Base-by-base conservation (phyloP, 92 coral and sea anemone species). In the Umimayanthus chanpuru region DNA sequence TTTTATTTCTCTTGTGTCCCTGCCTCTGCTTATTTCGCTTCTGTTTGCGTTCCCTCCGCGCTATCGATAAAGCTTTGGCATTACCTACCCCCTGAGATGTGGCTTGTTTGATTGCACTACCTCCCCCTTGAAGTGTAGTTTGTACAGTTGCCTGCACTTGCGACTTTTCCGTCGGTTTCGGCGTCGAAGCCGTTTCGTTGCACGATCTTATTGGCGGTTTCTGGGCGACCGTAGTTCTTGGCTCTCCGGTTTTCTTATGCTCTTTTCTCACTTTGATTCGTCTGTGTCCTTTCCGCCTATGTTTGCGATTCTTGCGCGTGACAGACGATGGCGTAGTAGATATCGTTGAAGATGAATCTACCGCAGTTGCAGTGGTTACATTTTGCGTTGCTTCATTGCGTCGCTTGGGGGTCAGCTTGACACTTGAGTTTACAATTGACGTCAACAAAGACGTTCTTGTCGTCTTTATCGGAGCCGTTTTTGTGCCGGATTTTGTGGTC, bases 41-140 rank as follows among this genome's bases (percentile, higher is more conserved):
- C 16, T 83, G 87, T 44, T 83, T 83, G 32, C 76, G 76, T 32
- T 72, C 87, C 55, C 77, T 68, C 29, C 87, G 78, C 71, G 78
- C 40, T 28, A 15, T 83, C 20, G 7, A 2, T 32, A 32, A 32
- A 32, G 36, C 36, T 32, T 32, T 32, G 36, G 36, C 36, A 32
- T 32, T 32, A 32, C 36, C 36, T 32, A 32, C 36, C 36, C 36
- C 2, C 36, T 32, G 36, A 32, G 36, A 32, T 32, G 36, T 32
- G 21, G 78, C 9, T 8, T n/a, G 29, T 9, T 39, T 40, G 10
- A 21, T 11, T 2, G 58, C 16, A 38, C 23, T 18, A 14, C 55
- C 30, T n/a, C 11, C 64, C 26, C 38, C 30, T 38, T 28, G 10
- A 39, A 41, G 15, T 2, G 65, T 82, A 21, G 28, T 14, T 41